Percentiles rank a stretch among this genome's conserved stretches.
Conservation (phyloP, 2,888 invertebrate genomes). For the Mactromeris polynyma region DNA sequence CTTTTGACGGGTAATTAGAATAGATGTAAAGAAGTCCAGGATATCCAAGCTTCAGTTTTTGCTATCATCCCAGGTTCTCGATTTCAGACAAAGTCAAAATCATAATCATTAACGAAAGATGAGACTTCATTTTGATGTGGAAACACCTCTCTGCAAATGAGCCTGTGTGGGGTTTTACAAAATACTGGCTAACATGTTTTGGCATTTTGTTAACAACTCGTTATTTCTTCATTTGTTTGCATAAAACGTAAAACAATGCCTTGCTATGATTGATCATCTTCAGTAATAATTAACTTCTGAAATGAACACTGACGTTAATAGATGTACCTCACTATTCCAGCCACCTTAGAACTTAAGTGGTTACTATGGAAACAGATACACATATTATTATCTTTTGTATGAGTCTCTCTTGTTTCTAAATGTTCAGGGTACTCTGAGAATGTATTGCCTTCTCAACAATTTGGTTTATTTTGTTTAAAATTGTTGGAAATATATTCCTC, state of each 20-base stretch:
- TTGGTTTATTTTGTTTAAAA: no score
- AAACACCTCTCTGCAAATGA: not conserved
- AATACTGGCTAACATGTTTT: not conserved
- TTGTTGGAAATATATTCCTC: no score
- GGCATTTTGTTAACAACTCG: constrained; percentile 11
- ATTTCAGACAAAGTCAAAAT: not conserved
- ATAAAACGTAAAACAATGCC: not conserved
- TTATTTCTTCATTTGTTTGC: constrained; percentile 2
- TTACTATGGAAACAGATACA: no score
- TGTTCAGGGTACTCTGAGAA: no score
- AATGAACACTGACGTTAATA: no score
- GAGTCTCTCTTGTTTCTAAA: no score
- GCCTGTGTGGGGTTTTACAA: not conserved
- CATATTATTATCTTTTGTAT: no score
- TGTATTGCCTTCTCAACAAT: no score
- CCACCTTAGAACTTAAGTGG: no score
- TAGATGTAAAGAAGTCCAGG: not conserved
- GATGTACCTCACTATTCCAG: no score
- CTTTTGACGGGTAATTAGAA: constrained; percentile 41
- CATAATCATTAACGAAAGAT: not conserved
- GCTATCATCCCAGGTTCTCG: not conserved
- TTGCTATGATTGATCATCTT: not conserved
- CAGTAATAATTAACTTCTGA: no score
- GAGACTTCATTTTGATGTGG: not conserved
- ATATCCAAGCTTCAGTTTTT: not conserved